These are phyloP conservation scores for Ploceus nigricollis DNA, from an alignment of 2,113 vertebrate genomes.

Conservation along the genomic window DNA sequence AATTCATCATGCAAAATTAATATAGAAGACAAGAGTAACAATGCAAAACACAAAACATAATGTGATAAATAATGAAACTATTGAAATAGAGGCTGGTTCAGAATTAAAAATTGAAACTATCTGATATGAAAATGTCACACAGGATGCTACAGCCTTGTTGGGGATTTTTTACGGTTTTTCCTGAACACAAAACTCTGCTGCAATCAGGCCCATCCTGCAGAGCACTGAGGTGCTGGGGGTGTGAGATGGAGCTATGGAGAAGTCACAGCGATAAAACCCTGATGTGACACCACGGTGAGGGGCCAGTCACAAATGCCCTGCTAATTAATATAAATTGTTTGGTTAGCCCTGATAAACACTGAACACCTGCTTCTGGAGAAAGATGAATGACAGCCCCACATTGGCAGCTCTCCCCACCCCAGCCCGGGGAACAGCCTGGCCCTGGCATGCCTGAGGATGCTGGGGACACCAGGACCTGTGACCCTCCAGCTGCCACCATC, in stretches of 20 bases:
- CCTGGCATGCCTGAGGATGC: fast-evolving
- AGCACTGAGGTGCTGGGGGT: not conserved
- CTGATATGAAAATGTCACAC: not conserved
- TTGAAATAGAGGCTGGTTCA: slow-evolving; percentile 17
- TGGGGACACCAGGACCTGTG: not conserved
- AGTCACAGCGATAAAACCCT: not conserved
- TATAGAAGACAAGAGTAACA: not conserved
- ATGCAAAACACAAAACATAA: slow-evolving; percentile 16
- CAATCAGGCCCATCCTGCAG: fast-evolving
- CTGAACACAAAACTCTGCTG: not conserved
- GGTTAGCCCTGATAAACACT: not conserved
- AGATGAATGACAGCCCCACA: not conserved
- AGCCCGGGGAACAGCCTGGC: fast-evolving
- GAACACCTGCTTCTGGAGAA: not conserved
- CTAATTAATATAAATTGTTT: not conserved
- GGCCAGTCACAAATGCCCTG: not conserved
- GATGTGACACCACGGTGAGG: not conserved
- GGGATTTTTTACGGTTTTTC: not conserved
- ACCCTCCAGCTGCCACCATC: not conserved
- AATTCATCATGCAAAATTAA: slow-evolving; percentile 56
- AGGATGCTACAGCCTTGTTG: not conserved
- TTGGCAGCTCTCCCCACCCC: not conserved
- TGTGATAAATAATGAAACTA: slow-evolving; percentile 51
- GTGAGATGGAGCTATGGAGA: not conserved
- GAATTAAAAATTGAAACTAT: slow-evolving; percentile 16